Evolutionary conservation across 2,888 invertebrate species (phyloP).

Genomic region (Trachelus stipa): DNA sequence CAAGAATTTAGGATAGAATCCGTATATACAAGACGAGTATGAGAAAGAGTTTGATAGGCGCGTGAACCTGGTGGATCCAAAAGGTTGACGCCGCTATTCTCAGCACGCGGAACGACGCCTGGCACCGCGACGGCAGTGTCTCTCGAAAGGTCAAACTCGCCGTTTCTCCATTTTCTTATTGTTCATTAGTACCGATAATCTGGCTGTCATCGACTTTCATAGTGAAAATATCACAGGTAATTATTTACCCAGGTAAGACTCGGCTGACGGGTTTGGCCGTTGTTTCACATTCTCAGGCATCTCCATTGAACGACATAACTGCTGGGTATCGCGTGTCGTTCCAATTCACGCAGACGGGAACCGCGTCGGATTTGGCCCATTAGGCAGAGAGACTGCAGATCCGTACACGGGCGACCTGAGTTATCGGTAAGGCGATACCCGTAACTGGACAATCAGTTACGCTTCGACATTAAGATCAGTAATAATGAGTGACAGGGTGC

Average conservation of each 20-base stretch:
- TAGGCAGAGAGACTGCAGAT: constrained; percentile 17
- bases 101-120: constrained; percentile 28
- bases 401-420: constrained; percentile 22
- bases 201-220: background rate
- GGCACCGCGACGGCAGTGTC: constrained; percentile 2
- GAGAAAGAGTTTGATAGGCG: too few relatives aligned
- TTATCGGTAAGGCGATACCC: constrained; percentile 47
- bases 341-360: constrained; percentile 1
- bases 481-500: constrained; percentile 51
- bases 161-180: background rate
- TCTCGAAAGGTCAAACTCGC: background rate
- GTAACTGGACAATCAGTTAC: constrained; percentile 56
- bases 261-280: too few relatives aligned
- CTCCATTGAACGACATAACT: too few relatives aligned
- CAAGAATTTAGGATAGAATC: background rate
- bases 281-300: too few relatives aligned
- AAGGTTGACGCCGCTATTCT: constrained; percentile 48
- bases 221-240: too few relatives aligned
- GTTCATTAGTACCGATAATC: background rate
- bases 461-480: constrained; percentile 51
- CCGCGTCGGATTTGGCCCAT: constrained; percentile 37
- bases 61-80: background rate
- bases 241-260: too few relatives aligned
- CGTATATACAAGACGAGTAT: too few relatives aligned
- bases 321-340: too few relatives aligned